Evolutionary conservation across 2,113 vertebrate genomes (phyloP), one percentile per base, ranked within the genome.

Genomic region (Ptychochromis oligacanthus): DNA sequence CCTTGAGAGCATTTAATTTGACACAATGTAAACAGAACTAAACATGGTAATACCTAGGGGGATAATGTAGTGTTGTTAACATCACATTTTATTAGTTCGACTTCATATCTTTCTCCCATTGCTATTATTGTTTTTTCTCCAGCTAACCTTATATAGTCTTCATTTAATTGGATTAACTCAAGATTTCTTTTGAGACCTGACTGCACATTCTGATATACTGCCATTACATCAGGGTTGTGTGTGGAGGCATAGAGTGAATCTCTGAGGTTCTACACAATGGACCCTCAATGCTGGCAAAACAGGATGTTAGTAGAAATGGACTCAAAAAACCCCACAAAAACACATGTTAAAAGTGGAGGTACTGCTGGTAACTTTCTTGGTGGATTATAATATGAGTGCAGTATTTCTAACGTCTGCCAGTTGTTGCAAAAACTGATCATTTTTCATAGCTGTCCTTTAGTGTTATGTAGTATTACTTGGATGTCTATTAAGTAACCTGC

Each of bases 61-160:
- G 46, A 52, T 72, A 67, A 52, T 72, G 46, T 18, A 72, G 46
- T 54, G 67, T 72, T 72, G 67, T 72, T 72, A 72, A 54, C 1
- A 72, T 72, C 67, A 72, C 34, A 54, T 11, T 72, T 72, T 72
- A 72, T 72, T 72, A 72, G 46, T 54, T 72, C 67, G 2, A 12
- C 67, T 72, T 72, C 67, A 52, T 46, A 72, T n/a, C 67, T 54
- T 72, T 72, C 67, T 72, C 17, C 46, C 67, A 2, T 1, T 72
- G 18, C 52, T 72, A 54, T 54, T 67, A 28, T 67, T 67, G 40
- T 67, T 67, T 72, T 72, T 72, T 72, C 18, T 52, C 26, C 67
- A 34, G 46, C 67, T 72, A 72, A 20, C 26, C 46, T 72, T 0
- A 54, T n/a, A 72, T 72, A 72, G 46, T 72, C 46, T 54, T 72